Evolutionary conservation across 2,113 vertebrate species (phyloP).

Genomic region (Vireo altiloquus): DNA sequence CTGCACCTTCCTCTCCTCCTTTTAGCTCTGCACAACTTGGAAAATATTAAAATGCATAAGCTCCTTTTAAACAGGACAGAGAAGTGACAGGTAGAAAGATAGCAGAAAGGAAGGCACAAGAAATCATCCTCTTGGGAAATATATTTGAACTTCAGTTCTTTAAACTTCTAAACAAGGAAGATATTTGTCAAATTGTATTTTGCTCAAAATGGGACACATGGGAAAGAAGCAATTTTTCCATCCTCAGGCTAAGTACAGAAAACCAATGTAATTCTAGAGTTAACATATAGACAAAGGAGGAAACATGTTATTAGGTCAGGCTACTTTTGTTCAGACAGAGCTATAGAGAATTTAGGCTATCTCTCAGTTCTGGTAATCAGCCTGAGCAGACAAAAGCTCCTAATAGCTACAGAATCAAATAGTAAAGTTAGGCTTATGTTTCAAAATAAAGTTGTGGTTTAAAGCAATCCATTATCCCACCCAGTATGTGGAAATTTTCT

Average conservation of each 20-base stretch:
- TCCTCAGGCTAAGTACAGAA: background rate
- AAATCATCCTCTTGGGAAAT: background rate
- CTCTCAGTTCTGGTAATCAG: background rate
- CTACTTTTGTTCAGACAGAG: background rate
- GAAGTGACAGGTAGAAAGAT: background rate
- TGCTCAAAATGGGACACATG: background rate
- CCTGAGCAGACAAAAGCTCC: background rate
- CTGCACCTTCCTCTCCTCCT: background rate
- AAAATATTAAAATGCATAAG: background rate
- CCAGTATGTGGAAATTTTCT: background rate
- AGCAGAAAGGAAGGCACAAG: background rate
- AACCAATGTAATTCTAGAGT: slow-evolving; percentile 1
- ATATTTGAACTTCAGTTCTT: background rate
- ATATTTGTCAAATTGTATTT: background rate
- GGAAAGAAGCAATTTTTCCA: background rate
- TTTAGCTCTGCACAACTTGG: background rate
- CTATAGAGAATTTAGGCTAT: background rate
- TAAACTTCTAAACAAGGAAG: background rate
- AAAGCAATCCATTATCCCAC: background rate
- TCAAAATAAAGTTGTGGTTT: background rate
- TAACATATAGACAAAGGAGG: background rate
- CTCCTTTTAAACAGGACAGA: background rate
- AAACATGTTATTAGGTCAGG: background rate
- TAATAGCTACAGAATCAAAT: background rate
- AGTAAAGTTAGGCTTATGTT: background rate